These are phyloP conservation scores for Collichthys lucidus DNA, from an alignment of 2,113 vertebrate species.

Conservation along the genomic window DNA sequence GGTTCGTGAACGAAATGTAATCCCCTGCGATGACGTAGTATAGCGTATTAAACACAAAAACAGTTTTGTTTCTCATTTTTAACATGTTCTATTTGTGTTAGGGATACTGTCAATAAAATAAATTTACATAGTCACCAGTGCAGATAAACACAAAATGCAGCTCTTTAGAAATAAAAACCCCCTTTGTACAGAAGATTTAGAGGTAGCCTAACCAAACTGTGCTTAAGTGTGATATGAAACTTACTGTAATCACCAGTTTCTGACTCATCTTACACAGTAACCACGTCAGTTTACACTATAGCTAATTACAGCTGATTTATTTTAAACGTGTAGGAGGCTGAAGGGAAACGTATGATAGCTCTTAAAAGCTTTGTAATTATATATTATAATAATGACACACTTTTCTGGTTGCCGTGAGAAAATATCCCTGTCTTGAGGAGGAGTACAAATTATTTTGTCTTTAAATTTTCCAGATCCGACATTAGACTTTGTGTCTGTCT, in stretches of 20 bases:
- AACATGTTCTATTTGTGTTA: background rate
- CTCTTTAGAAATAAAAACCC: background rate
- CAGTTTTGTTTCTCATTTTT: background rate
- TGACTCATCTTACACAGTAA: background rate
- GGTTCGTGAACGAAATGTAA: too few relatives aligned
- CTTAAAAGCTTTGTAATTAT: background rate
- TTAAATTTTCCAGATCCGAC: background rate
- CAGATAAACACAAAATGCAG: background rate
- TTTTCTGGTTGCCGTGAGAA: background rate
- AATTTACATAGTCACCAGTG: background rate
- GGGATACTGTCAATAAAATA: background rate
- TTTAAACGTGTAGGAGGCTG: too few relatives aligned
- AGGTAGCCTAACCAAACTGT: background rate
- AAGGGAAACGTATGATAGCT: too few relatives aligned
- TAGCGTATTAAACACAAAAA: background rate
- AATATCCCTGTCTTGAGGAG: background rate
- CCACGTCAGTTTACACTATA: too few relatives aligned
- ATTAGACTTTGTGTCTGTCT: background rate
- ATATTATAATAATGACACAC: background rate
- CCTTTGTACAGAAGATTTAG: background rate
- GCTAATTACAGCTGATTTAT: too few relatives aligned
- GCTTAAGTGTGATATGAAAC: background rate
- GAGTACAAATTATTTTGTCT: background rate
- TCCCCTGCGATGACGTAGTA: too few relatives aligned
- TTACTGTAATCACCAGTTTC: background rate